Evolutionary conservation across 2,888 invertebrate species (phyloP).

Genomic region (Dione vanillae): DNA sequence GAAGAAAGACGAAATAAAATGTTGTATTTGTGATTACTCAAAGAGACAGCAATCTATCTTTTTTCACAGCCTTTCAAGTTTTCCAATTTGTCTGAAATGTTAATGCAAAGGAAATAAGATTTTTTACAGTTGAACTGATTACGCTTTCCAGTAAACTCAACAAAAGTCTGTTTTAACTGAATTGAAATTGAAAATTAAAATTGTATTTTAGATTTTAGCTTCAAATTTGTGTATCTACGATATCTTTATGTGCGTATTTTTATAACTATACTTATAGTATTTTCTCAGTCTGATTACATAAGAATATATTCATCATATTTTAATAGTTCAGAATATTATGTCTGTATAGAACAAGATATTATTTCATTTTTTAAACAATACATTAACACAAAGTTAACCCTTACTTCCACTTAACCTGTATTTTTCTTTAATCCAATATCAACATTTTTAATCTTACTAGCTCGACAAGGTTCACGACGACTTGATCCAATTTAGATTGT

Average conservation of each 20-base stretch:
- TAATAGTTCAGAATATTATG: too few relatives aligned
- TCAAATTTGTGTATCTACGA: neutral
- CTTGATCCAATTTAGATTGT: constrained; percentile 29
- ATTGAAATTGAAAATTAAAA: constrained; percentile 11
- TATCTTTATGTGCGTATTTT: too few relatives aligned
- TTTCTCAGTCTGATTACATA: too few relatives aligned
- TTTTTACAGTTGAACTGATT: constrained; percentile 49
- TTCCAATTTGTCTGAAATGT: constrained; percentile 65
- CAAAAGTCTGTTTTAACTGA: constrained; percentile 24
- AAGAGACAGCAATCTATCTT: constrained; percentile 62
- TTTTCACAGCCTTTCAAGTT: constrained; percentile 64
- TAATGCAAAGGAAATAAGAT: constrained; percentile 57
- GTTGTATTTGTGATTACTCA: constrained; percentile 68
- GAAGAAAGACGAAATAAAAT: constrained; percentile 54
- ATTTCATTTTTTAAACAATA: too few relatives aligned
- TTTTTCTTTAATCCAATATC: constrained; percentile 36
- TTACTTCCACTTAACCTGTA: constrained; percentile 34
- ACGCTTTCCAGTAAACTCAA: neutral
- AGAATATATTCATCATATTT: too few relatives aligned
- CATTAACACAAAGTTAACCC: constrained; percentile 23
- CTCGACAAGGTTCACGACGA: constrained; percentile 27
- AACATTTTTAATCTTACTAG: constrained; percentile 27
- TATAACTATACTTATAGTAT: too few relatives aligned
- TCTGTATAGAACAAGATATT: too few relatives aligned
- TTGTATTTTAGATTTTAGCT: neutral